Evolutionary conservation across 2,797 vertebrate genomes (phyloP).

Genomic region (Lagorchestes hirsutus): DNA sequence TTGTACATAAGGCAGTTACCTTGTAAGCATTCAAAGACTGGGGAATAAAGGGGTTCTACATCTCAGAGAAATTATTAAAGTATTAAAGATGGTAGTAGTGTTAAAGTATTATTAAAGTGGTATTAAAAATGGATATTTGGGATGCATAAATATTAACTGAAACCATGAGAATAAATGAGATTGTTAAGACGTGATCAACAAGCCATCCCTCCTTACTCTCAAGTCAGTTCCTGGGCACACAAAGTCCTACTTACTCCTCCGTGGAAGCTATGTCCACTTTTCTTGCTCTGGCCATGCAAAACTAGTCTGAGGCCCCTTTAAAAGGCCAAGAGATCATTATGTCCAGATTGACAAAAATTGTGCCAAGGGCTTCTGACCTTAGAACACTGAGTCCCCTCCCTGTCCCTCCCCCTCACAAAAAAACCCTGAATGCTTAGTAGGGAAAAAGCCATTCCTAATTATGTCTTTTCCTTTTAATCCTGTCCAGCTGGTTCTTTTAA

Average conservation of each 20-base stretch:
- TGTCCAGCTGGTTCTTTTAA: conserved; percentile 3
- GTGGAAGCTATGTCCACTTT: fast-evolving
- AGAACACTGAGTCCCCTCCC: neutral
- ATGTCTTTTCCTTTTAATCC: neutral
- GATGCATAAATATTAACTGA: neutral
- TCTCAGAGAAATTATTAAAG: neutral
- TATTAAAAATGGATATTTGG: neutral
- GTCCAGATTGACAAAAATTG: neutral
- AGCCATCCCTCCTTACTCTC: neutral
- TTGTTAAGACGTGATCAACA: neutral
- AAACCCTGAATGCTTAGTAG: neutral
- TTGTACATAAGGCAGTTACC: neutral
- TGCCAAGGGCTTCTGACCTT: neutral
- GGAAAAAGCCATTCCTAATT: neutral
- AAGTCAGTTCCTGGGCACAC: neutral
- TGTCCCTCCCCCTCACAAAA: neutral
- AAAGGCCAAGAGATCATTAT: neutral
- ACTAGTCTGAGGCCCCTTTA: neutral
- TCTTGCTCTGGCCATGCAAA: neutral
- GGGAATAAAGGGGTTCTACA: neutral
- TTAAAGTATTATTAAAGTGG: too few relatives aligned
- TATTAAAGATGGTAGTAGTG: too few relatives aligned
- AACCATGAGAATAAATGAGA: neutral
- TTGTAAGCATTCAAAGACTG: neutral
- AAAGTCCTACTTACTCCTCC: fast-evolving